Percentiles rank a stretch among this genome's conserved stretches.
phyloP scores from a whole-genome alignment of 1,140 invertebrate genomes.

The Pogonognathellus flavescens region DNA sequence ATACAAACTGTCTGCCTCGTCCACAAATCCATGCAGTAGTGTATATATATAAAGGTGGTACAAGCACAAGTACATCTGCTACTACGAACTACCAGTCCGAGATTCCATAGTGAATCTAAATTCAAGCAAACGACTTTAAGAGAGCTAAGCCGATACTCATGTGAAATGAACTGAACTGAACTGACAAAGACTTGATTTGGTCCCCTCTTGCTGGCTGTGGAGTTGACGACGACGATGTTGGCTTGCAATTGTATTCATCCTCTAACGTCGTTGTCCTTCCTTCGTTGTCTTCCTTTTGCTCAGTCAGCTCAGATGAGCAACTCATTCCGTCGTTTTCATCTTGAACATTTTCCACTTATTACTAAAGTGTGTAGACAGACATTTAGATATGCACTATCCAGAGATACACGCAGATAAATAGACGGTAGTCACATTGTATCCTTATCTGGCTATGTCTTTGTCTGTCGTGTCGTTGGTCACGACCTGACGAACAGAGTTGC shows the following conservation, averaged over 20 bases:
- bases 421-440: not conserved
- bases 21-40: not conserved
- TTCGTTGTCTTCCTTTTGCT: not conserved
- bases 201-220: not conserved
- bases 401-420: not conserved
- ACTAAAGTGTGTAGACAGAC: conserved; percentile 23
- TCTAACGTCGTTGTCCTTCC: conserved; percentile 5
- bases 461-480: conserved; percentile 29
- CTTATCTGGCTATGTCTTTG: not conserved
- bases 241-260: not conserved
- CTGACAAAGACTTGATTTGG: conserved; percentile 48
- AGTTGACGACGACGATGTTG: not conserved
- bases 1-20: too few species aligned
- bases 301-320: conserved; percentile 12
- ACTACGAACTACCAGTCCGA: too few species aligned
- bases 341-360: conserved; percentile 28
- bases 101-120: conserved; percentile 1
- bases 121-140: conserved; percentile 42
- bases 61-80: too few species aligned
- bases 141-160: conserved; percentile 37
- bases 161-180: conserved; percentile 48
- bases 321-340: conserved; percentile 18
- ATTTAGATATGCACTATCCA: not conserved
- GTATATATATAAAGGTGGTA: too few species aligned
- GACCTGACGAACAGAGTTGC: conserved; percentile 20